Evolutionary conservation across 1,140 invertebrate genomes (phyloP), one percentile per base, ranked within the genome.

Genomic region (Scaptodrosophila lebanonensis): DNA sequence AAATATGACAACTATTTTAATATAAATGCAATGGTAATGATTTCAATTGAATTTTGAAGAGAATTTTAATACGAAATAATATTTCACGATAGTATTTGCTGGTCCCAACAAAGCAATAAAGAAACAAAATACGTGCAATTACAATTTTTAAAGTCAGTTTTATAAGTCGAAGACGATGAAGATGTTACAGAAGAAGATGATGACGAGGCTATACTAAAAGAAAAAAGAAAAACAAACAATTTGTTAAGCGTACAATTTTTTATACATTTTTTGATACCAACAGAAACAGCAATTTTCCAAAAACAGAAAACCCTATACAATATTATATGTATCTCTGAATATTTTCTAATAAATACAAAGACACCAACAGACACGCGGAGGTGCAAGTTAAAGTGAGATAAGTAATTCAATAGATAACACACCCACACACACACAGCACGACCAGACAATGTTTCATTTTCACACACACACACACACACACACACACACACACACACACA

Each of bases 241-340:
- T 77, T 77, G 73, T 77, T 77, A 79, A 72, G 73, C 64, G 65
- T 72, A 61, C 43, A 52, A 33, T 75, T 82, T 72, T 79, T 79
- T 77, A 79, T 79, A 79, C 61, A 79, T 79, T 82, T 82, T 82
- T 79, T 79, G 65, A 79, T 79, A 79, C 69, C 52, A 66, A 71
- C 22, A 20, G 22, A 17, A 47, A 42, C n/a, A 56, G 36, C 32
- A 38, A 47, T 5, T 8, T 4, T 3, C 30, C 15, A 49, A 45
- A 45, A 13, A 27, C 13, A 47, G 4, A 29, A 48, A 45, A 45
- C 7, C 6, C 3, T 7, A 35, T 16, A 25, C 9, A 38, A 43
- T 63, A 45, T 44, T 54, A 40, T 45, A 52, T 35, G 33, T n/a
- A 59, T 27, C 32, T 43, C 39, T 42, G 44, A 16, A 27, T 42